Evolutionary conservation across 1,140 invertebrate genomes (phyloP), one percentile per base, ranked within the genome.

Genomic region (Aphis gossypii): DNA sequence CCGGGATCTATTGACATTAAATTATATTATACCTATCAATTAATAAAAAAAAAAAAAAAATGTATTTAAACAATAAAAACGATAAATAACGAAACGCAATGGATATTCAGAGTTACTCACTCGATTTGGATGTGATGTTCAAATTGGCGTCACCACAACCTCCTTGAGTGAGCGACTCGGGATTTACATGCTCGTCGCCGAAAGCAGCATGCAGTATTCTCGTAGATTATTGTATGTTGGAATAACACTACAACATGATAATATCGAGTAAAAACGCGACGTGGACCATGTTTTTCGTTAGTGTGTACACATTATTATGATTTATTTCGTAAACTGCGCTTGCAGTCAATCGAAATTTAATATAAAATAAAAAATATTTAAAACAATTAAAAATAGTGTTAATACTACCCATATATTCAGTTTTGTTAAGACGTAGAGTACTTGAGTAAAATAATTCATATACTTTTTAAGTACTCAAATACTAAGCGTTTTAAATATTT

Each of bases 51-150:
- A 51, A 20, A 51, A 51, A 35, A 76, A 18, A 76, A n/a, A 76
- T 2, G 0, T 76, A n/a, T 68, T 30, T 4, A n/a, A 68, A 83
- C 18, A 86, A 30, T n/a, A 46, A 30, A 30, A 86, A 87, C 5
- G 44, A 30, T 20, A 14, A 44, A 20, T 0, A 87, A 51, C 20
- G 20, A 44, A 51, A 88, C 86, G 35, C n/a, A 76, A 82, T 91
- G 56, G 83, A 86, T 86, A 60, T 88, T 82, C 68, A 94, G 96
- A 96, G 96, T 96, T 95, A 98, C 98, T 98, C 97, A 98, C 98
- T 98, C 98, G 98, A 98, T 97, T 97, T 97, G 98, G 97, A 97
- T 98, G 98, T 98, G 97, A 98, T 98, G 97, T 97, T 97, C 97
- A 84, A 54, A 96, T 96, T 96, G 95, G 95, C 95, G 96, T 96